Evolutionary conservation across 2,113 vertebrate genomes (phyloP).

Genomic region (Sus scrofa): T2T-Sscrofa CM000829.6:20555001-20555500

Average conservation of each 20-base stretch:
- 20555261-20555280: too few species aligned
- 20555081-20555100: not conserved
- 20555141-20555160: not conserved
- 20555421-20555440: not conserved
- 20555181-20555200: not conserved
- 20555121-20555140: not conserved
- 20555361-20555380: not conserved
- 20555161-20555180: accelerated
- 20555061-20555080: not conserved
- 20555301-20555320: not conserved
- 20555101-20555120: not conserved
- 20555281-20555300: not conserved
- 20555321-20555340: not conserved
- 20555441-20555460: not conserved
- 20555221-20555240: not conserved
- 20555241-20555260: not conserved
- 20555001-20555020: accelerated
- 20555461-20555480: too few species aligned
- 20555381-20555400: not conserved
- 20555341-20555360: not conserved
- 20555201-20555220: not conserved
- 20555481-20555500: not conserved
- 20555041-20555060: not conserved
- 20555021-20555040: not conserved
- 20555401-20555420: not conserved